Base-by-base conservation (phyloP, 2,888 invertebrate species). In the Macropis europaea region DNA sequence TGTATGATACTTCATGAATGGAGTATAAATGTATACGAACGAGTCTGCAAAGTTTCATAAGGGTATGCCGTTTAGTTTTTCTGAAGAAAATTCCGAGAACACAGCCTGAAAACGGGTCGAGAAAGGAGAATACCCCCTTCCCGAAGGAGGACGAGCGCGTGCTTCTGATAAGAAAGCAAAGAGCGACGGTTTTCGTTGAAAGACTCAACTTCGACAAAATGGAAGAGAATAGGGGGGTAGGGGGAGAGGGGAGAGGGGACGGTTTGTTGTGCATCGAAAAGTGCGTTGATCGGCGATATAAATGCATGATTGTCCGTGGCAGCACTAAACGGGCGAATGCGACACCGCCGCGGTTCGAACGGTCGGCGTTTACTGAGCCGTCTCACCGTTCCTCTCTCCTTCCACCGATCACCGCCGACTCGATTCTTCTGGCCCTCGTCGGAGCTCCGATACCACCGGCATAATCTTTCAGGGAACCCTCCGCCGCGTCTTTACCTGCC, bases 311-410 rank as follows among this genome's bases (percentile, higher is more conserved):
- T 50, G 42, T 78, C 34, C 45, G 53, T 22, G 61, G 48, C 52
- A 66, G 38, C n/a, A 17, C 32, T 69, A 73, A 74, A 78, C 62
- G 56, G 60, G 56, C 43, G 36, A 42, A 53, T 60, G 36, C 30
- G 30, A 61, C 76, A 76, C 74, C 81, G 76, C 77, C 72, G 69
- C 24, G 43, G 76, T 74, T 77, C 77, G 78, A 82, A 76, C 85
- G 83, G 76, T 85, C 76, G 78, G 81, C 83, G 85, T 84, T 85
- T 85, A 85, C 84, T 82, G 80, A 85, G 71, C 71, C 82, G 82
- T 83, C 81, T 48, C 60, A 68, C 69, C 82, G 74, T 75, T 70
- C 63, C 61, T 45, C 64, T 38, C 52, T 15, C 53, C 52, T 17
- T 47, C 26, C 26, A 53, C 38, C n/a, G 0, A 22, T 15, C 53